Evolutionary conservation across 2,888 invertebrate genomes (phyloP).

Genomic region (Napeogenes inachia): DNA sequence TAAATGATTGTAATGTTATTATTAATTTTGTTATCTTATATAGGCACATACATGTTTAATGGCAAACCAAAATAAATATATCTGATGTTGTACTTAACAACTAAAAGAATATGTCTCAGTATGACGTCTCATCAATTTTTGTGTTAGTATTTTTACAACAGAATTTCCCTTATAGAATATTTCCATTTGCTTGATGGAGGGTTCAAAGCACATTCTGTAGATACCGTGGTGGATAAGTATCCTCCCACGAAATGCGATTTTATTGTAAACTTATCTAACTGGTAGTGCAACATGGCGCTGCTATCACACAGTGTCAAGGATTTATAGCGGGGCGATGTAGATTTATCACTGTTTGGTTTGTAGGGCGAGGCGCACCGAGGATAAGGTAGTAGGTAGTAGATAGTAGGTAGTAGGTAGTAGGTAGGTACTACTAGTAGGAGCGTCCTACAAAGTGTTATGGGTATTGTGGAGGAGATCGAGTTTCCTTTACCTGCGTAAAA

Average conservation of each 20-base stretch:
- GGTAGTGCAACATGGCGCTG: slow-evolving; percentile 62
- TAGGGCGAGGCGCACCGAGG: slow-evolving; percentile 57
- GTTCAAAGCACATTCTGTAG: not conserved
- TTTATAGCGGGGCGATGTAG: slow-evolving; percentile 64
- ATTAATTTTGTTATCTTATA: too few relatives aligned
- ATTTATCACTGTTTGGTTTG: slow-evolving; percentile 62
- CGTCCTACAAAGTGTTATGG: slow-evolving; percentile 55
- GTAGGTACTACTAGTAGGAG: slow-evolving; percentile 45
- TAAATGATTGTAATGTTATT: too few relatives aligned
- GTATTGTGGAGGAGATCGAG: slow-evolving; percentile 31
- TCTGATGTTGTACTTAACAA: too few relatives aligned
- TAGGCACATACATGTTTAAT: too few relatives aligned
- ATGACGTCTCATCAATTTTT: too few relatives aligned
- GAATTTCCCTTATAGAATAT: too few relatives aligned
- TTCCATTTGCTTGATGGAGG: not conserved
- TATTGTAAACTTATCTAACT: slow-evolving; percentile 70
- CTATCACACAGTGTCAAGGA: slow-evolving; percentile 67
- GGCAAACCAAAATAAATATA: too few relatives aligned
- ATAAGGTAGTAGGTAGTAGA: slow-evolving; percentile 44
- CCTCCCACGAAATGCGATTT: slow-evolving; percentile 57
- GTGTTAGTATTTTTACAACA: too few relatives aligned
- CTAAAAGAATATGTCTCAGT: too few relatives aligned
- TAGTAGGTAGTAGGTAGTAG: slow-evolving; percentile 37
- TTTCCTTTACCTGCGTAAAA: slow-evolving; percentile 35
- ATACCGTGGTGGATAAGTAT: slow-evolving; percentile 4